Percentiles rank a stretch among this genome's conserved stretches.
phyloP scores from a whole-genome alignment of 2,888 invertebrate species.

The Rotaria magnacalcarata region DNA sequence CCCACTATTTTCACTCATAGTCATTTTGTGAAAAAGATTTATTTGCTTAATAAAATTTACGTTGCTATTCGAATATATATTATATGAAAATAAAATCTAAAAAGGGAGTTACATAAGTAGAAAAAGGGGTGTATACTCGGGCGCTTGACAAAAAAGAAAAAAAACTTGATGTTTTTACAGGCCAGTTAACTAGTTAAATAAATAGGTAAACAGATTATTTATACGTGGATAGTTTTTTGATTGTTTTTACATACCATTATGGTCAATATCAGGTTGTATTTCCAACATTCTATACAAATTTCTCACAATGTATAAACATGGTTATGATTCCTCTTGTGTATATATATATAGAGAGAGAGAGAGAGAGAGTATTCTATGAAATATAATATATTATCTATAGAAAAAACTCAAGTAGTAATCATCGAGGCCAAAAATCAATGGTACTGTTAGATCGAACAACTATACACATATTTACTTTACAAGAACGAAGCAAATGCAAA shows the following conservation, averaged over 20 bases:
- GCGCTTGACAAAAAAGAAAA: neutral
- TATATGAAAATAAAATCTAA: neutral
- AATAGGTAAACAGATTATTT: neutral
- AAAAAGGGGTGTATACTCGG: neutral
- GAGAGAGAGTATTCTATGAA: neutral
- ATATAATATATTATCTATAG: neutral
- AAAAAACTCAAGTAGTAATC: neutral
- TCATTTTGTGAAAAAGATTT: neutral
- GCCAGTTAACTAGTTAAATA: neutral
- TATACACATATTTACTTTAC: no score
- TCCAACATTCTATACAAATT: neutral
- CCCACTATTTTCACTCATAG: neutral
- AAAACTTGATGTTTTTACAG: neutral
- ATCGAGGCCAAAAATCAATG: neutral
- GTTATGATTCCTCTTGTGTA: neutral
- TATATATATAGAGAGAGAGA: neutral
- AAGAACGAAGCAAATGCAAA: no score
- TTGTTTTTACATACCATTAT: neutral
- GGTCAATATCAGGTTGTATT: neutral
- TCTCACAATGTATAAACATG: neutral
- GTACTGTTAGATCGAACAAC: neutral
- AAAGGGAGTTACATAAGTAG: neutral
- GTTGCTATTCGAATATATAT: neutral
- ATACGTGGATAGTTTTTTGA: neutral
- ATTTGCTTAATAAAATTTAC: neutral